Percentiles rank a stretch among this genome's conserved stretches.
Conservation (phyloP, 2,888 invertebrate species). For the Nowickia ferox region DNA sequence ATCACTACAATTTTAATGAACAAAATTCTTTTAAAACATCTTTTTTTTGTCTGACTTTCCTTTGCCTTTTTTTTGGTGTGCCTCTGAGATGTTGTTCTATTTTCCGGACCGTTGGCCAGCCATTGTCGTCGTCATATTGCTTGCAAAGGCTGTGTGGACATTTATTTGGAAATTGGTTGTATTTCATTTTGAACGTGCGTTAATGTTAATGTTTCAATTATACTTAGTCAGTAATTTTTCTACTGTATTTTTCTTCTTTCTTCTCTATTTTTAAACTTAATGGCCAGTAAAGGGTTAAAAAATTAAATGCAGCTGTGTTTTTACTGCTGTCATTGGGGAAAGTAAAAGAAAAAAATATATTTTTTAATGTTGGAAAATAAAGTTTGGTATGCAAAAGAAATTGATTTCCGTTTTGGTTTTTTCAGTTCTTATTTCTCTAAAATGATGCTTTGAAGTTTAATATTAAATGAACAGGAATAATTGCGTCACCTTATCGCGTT, state of each 20-base stretch:
- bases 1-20: constrained; percentile 64
- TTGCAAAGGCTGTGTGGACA: constrained; percentile 22
- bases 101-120: constrained; percentile 65
- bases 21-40: constrained; percentile 47
- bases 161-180: constrained; percentile 64
- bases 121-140: constrained; percentile 12
- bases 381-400: constrained; percentile 59
- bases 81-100: constrained; percentile 55
- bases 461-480: constrained; percentile 63
- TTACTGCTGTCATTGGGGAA: constrained; percentile 40
- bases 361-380: constrained; percentile 30
- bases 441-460: constrained; percentile 48
- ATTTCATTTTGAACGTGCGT: constrained; percentile 66
- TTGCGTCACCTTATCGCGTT: constrained; percentile 56
- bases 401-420: constrained; percentile 59
- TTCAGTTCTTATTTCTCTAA: background rate
- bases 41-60: constrained; percentile 31
- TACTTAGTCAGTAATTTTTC: constrained; percentile 36
- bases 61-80: constrained; percentile 15
- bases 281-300: constrained; percentile 69
- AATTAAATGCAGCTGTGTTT: constrained; percentile 70
- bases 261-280: constrained; percentile 49
- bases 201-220: constrained; percentile 72
- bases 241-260: background rate
- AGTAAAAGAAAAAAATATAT: constrained; percentile 19